Base-by-base conservation (phyloP, 2,797 vertebrate genomes). In the Siniperca scherzeri region DNA sequence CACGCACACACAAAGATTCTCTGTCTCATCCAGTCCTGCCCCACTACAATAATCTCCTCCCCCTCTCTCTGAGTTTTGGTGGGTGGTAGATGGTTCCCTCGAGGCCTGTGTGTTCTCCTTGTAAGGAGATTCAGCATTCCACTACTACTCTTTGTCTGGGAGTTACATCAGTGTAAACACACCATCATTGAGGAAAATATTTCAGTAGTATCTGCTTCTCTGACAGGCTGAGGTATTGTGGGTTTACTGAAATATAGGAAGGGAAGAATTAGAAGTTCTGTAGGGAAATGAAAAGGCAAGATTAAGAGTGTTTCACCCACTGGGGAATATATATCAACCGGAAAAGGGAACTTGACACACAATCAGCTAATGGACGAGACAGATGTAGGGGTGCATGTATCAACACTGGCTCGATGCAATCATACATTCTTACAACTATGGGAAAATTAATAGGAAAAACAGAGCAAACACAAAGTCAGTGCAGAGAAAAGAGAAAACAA, bases 71-170 rank as follows among this genome's bases (percentile, higher is more conserved):
- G 70, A 77, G 65, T 69, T 88, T 85, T 87, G 56, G 77, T 78
- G 78, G 85, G 87, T 81, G 88, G 83, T 80, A 70, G 80, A 80
- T 3, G 9, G 69, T 42, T 93, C 91, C 91, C 91, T 81, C 7
- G 67, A 86, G 90, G 87, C 77, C 84, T 59, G 70, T 44, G 75
- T 86, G 90, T 90, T 93, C 83, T 94, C 94, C 94, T 92, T 95
- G 88, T 94, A 95, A 94, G 94, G 94, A 94, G 79, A 92, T 93
- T 78, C 83, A 81, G 88, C 88, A 90, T 93, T 93, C 92, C 91
- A 87, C 82, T 40, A 91, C 77, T 77, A 89, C 85, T 82, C 87
- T 84, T 81, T 86, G 77, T 87, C 76, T 70, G 67, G 53, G 78
- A 81, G 74, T 83, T 66, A 74, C 77, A 80, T 89, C 75, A 77